Evolutionary conservation across 2,113 vertebrate species (phyloP).

Genomic region (Silurus meridionalis): DNA sequence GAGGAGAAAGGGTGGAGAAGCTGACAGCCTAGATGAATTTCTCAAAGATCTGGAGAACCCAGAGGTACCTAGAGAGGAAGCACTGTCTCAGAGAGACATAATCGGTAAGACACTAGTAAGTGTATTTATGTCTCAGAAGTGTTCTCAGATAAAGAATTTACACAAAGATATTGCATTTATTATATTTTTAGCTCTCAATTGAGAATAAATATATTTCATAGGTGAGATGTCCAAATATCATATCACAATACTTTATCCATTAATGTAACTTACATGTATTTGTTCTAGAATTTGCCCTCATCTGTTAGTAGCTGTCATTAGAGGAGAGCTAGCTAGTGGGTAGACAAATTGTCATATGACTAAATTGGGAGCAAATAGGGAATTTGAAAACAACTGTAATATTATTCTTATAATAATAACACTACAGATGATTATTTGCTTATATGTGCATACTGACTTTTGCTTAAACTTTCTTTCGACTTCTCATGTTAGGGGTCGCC

Average conservation of each 20-base stretch:
- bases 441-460: background rate
- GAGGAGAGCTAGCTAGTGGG: background rate
- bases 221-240: background rate
- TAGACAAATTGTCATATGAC: background rate
- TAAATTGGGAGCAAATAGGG: background rate
- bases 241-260: background rate
- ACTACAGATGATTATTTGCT: background rate
- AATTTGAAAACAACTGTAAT: background rate
- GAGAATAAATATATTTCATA: background rate
- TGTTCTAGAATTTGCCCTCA: background rate
- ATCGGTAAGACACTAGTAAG: constrained; percentile 38
- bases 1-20: constrained; percentile 96
- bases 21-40: constrained; percentile 96
- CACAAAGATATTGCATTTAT: background rate
- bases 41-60: constrained; percentile 98
- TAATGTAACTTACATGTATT: background rate
- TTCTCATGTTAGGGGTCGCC: no score
- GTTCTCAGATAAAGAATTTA: background rate
- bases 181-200: background rate
- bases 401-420: background rate
- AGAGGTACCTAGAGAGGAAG: constrained; percentile 92
- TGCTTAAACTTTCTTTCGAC: background rate
- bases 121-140: background rate
- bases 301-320: background rate
- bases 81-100: constrained; percentile 53